Base-by-base conservation (phyloP, 2,888 invertebrate species). In the Ormyrus rosae region DNA sequence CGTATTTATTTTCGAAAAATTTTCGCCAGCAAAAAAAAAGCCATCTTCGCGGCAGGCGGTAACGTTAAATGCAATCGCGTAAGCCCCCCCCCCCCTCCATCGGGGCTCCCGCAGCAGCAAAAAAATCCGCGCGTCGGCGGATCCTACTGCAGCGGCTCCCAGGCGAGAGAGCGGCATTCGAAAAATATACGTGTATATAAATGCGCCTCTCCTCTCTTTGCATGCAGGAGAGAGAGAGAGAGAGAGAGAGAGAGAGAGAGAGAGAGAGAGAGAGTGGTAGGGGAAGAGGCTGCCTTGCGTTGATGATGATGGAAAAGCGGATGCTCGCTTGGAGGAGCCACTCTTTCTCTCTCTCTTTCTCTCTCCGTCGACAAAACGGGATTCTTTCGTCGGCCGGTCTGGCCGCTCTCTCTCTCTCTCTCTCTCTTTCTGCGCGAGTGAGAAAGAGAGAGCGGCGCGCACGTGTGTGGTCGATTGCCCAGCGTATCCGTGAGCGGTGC, bases 351-450 rank as follows among this genome's bases (percentile, higher is more conserved):
- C 19, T 46, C 55, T 84, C 85, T 78, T 83, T 85, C 85, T 81
- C 81, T 50, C 64, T 10, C 68, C 34, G 11, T 10, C 79, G 84
- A 85, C 86, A 85, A 88, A 89, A 90, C 90, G 89, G 89, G 89
- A 90, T 90, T 90, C 90, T 88, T 89, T 90, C 88, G 88, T 89
- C 87, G 87, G 88, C 86, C 85, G 86, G 83, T 85, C 86, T 81
- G 84, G 86, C 87, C 88, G 87, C 86, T 87, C 85, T 85, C 83
- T 81, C 84, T 60, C 85, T 53, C 56, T 81, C 84, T 85, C 85
- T 81, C 82, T 34, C 53, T n/a, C 58, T 85, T 85, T 78, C 34
- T 34, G 5, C 46, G 9, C 63, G 60, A 60, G 34, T 34, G 60
- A 60, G 48, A 45, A 46, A 10, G 10, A 34, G 50, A 13, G 65